Evolutionary conservation across 2,797 vertebrate species (phyloP).

Genomic region (Melanotaenia maccullochi): DNA sequence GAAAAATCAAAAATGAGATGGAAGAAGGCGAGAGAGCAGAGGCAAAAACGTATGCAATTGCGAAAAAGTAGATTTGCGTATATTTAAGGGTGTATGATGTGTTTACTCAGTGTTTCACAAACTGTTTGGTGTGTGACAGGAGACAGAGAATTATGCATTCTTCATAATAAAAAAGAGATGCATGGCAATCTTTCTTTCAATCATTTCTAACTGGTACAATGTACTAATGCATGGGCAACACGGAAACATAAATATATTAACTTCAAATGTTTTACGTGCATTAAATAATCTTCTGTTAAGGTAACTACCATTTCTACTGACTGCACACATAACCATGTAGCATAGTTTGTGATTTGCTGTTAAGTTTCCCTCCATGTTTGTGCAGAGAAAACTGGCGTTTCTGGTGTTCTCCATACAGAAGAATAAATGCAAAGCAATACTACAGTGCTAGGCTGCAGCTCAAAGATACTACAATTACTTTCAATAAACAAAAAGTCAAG

Average conservation of each 20-base stretch:
- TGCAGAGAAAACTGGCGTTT: conserved; percentile 16
- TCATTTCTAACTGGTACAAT: not conserved
- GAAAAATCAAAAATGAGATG: conserved; percentile 42
- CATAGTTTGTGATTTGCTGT: conserved; percentile 1
- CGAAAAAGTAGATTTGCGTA: conserved; percentile 55
- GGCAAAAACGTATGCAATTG: conserved; percentile 34
- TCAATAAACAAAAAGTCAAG: conserved; percentile 8
- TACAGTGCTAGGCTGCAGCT: conserved; percentile 1
- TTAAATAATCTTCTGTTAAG: not conserved
- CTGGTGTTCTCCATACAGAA: not conserved
- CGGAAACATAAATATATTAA: conserved; percentile 1
- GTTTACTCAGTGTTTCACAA: conserved; percentile 55
- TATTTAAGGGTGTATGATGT: conserved; percentile 50
- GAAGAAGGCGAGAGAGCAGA: conserved; percentile 18
- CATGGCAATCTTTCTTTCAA: conserved; percentile 3
- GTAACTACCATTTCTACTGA: not conserved
- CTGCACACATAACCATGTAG: conserved; percentile 15
- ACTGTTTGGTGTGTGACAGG: conserved; percentile 25
- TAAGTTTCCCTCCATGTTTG: conserved; percentile 8
- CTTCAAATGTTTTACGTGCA: not conserved
- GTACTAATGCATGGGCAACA: not conserved
- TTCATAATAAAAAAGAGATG: conserved; percentile 7
- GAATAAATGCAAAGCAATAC: conserved; percentile 15
- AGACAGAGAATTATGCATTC: conserved; percentile 19
- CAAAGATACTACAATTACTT: not conserved